Base-by-base conservation (phyloP, 2,888 invertebrate genomes). In the Stictocephala bisonia region DNA sequence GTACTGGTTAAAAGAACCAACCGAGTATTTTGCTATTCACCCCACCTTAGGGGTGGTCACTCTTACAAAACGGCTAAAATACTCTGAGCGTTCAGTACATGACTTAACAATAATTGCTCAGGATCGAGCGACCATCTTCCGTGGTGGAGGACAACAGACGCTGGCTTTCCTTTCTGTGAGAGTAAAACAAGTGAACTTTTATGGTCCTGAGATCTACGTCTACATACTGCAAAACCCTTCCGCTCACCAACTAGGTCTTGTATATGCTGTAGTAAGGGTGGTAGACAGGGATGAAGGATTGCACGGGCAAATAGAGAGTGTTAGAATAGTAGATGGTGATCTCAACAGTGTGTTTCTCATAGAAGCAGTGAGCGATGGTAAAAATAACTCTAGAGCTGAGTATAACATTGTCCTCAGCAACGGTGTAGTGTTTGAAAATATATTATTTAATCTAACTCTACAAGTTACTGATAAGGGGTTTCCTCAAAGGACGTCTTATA, bases 31-130 rank as follows among this genome's bases (percentile, higher is more conserved):
- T 83, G 92, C 95, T 41, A 91, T 99, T 71, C 96, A 98, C 84
- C 96, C 97, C 1, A 93, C 94, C 72, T 93, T 92, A 53, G 97
- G 97, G 9, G 89, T 93, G 29, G 90, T 97, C 75, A 91, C 92
- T 18, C 86, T 96, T 24, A 93, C 95, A 48, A 89, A 93, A 77
- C 90, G 91, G 15, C 86, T 97, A 71, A 87, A 88, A 74, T 92
- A 90, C 79, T 86, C 89, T 48, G 92, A 93, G 74, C 87, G 88
- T 74, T 87, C 90, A 13, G 86, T 88, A 73, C 91, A 94, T 83
- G 90, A 91, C 78, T 83, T 97, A 70, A 88, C 88, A 4, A 92
- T 96, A 18, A 82, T 93, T 71, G 96, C 95, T 1, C 90, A 91
- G 79, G 96, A 97, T 82, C 89, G 97, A 3, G 70, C 58, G 2